Evolutionary conservation across 2,113 vertebrate genomes (phyloP).

Genomic region (Bothrops jararaca): DNA sequence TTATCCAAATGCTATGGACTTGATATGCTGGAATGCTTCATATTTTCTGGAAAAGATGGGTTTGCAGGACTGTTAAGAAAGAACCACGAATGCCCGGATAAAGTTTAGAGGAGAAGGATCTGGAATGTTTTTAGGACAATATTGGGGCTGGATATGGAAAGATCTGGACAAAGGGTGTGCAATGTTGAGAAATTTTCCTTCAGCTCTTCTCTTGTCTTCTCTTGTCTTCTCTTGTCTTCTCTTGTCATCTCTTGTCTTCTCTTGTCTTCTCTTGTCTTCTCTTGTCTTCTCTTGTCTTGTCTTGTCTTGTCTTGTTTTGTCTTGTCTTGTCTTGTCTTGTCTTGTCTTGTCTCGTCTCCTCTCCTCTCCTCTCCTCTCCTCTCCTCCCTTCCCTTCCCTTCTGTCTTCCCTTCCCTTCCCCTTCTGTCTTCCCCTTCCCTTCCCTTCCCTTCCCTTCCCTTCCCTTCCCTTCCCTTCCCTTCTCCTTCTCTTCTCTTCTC

Average conservation of each 20-base stretch:
- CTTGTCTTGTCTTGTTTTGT: accelerated
- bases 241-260: too few relatives aligned
- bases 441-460: too few relatives aligned
- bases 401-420: too few relatives aligned
- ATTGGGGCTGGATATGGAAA: background rate
- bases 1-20: slow-evolving; percentile 48
- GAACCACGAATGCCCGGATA: background rate
- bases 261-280: too few relatives aligned
- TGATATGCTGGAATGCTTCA: slow-evolving; percentile 31
- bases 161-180: background rate
- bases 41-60: slow-evolving; percentile 37
- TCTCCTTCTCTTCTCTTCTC: background rate
- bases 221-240: too few relatives aligned
- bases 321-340: too few relatives aligned
- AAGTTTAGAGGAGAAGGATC: background rate
- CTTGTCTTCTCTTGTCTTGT: too few relatives aligned
- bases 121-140: background rate
- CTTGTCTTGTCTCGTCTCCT: too few relatives aligned
- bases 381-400: too few relatives aligned
- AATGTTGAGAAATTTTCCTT: background rate
- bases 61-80: background rate
- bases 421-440: too few relatives aligned
- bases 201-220: background rate
- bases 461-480: accelerated
- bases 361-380: too few relatives aligned